phyloP scores from a whole-genome alignment of 53 echinoderm and acorn worm genomes.

The Mesocentrotus franciscanus region DNA sequence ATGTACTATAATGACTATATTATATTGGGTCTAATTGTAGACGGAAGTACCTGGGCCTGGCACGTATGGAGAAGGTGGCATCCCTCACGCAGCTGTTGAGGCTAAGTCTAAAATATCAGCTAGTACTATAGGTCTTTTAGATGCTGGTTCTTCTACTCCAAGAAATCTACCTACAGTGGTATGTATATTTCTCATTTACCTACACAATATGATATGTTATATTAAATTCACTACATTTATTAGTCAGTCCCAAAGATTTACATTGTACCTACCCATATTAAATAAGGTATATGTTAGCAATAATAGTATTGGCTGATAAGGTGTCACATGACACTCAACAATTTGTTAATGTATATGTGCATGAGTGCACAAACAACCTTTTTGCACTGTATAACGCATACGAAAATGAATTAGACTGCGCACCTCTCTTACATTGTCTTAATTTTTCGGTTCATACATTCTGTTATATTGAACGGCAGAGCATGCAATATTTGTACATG shows the following conservation, averaged over 20 bases:
- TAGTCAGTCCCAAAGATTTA: not conserved
- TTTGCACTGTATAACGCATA: too few species aligned
- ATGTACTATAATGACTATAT: not conserved
- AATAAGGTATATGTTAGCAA: too few species aligned
- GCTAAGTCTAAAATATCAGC: constrained; percentile 82
- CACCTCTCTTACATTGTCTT: too few species aligned
- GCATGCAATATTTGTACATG: too few species aligned
- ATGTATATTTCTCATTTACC: constrained; percentile 42
- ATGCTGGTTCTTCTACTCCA: constrained; percentile 96
- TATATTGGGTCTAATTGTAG: constrained; percentile 41
- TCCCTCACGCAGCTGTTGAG: constrained; percentile 95
- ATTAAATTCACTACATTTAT: not conserved
- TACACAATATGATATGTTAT: not conserved
- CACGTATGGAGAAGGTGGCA: constrained; percentile 95
- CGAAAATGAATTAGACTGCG: too few species aligned
- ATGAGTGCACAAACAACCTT: too few species aligned
- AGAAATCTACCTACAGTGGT: constrained; percentile 95
- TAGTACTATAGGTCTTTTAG: constrained; percentile 92
- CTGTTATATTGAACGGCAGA: too few species aligned
- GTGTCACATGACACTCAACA: too few species aligned
- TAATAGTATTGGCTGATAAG: too few species aligned
- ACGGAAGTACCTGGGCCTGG: constrained; percentile 97
- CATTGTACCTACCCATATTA: too few species aligned
- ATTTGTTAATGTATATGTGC: too few species aligned
- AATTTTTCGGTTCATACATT: too few species aligned